Conservation (phyloP, 2,113 vertebrate genomes). For the Vireo altiloquus region DNA sequence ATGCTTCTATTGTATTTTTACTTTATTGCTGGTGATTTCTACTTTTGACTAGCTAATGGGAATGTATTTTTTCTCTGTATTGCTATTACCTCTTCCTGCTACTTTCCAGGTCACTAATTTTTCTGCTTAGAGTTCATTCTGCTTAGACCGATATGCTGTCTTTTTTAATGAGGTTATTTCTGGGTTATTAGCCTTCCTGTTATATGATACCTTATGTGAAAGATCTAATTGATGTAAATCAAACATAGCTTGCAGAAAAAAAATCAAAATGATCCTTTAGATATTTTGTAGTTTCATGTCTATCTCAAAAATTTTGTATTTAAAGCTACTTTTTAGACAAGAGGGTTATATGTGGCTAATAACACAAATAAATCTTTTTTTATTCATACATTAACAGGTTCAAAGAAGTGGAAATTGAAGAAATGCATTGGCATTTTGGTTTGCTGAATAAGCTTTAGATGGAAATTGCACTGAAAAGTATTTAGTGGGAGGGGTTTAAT, state of each 20-base stretch:
- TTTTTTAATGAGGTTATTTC: conserved; percentile 99
- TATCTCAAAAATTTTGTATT: conserved; percentile 64
- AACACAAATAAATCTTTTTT: conserved; percentile 84
- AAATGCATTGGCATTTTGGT: conserved; percentile 91
- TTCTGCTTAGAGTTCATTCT: conserved; percentile 99
- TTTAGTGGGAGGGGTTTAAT: conserved; percentile 77
- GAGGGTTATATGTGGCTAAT: conserved; percentile 73
- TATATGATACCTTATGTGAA: conserved; percentile 94
- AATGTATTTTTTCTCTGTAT: conserved; percentile 80
- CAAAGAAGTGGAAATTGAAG: conserved; percentile 86
- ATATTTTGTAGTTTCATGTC: conserved; percentile 51
- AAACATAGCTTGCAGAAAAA: conserved; percentile 85
- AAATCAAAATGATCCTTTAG: conserved; percentile 83
- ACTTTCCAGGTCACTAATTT: conserved; percentile 99
- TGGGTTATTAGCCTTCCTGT: conserved; percentile 99
- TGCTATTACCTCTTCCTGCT: conserved; percentile 90
- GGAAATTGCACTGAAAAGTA: conserved; percentile 83
- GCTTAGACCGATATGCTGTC: conserved; percentile 95
- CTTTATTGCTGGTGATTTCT: conserved; percentile 67
- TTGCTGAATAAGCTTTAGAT: conserved; percentile 96
- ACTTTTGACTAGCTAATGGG: conserved; percentile 78
- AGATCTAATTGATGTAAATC: conserved; percentile 97
- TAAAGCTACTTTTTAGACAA: conserved; percentile 59
- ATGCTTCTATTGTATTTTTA: conserved; percentile 60
- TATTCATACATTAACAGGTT: conserved; percentile 83